A percentile compares a stretch with the other conserved stretches of the same genome.
These are phyloP conservation scores for Philypnodon macrostomus DNA, from an alignment of 2,797 vertebrate genomes.

Conservation along the genomic window DNA sequence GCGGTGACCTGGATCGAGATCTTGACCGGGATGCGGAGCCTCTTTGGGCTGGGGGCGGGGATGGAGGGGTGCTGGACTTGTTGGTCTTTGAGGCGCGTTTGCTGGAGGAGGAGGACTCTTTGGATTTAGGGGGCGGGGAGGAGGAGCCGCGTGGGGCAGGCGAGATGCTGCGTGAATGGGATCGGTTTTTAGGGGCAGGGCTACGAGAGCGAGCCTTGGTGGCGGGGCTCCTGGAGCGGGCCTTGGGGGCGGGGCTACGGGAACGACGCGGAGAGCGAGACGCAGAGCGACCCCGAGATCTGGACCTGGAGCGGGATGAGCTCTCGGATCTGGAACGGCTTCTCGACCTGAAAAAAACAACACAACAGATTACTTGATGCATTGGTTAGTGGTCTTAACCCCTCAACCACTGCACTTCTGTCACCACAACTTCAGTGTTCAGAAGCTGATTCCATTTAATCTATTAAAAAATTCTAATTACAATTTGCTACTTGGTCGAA, in stretches of 20 bases:
- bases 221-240: conserved; percentile 65
- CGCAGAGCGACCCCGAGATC: conserved; percentile 78
- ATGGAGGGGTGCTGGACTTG: conserved; percentile 59
- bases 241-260: conserved; percentile 54
- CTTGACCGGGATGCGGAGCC: conserved; percentile 72
- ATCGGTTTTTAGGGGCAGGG: too few relatives aligned
- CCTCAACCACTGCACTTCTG: too few relatives aligned
- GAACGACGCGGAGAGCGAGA: conserved; percentile 65
- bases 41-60: conserved; percentile 53
- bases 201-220: conserved; percentile 69
- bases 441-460: too few relatives aligned
- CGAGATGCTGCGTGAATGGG: conserved; percentile 82
- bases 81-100: conserved; percentile 71
- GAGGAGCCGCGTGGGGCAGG: conserved; percentile 51
- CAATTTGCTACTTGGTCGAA: too few relatives aligned
- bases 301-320: conserved; percentile 86
- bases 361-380: too few relatives aligned
- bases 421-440: too few relatives aligned
- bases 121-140: conserved; percentile 66
- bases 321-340: conserved; percentile 90
- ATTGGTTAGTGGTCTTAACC: too few relatives aligned
- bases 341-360: conserved; percentile 65
- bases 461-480: too few relatives aligned
- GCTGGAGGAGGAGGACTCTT: conserved; percentile 41
- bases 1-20: conserved; percentile 38